Base-by-base conservation (phyloP, 1,140 invertebrate species). In the Agrilus planipennis region DNA sequence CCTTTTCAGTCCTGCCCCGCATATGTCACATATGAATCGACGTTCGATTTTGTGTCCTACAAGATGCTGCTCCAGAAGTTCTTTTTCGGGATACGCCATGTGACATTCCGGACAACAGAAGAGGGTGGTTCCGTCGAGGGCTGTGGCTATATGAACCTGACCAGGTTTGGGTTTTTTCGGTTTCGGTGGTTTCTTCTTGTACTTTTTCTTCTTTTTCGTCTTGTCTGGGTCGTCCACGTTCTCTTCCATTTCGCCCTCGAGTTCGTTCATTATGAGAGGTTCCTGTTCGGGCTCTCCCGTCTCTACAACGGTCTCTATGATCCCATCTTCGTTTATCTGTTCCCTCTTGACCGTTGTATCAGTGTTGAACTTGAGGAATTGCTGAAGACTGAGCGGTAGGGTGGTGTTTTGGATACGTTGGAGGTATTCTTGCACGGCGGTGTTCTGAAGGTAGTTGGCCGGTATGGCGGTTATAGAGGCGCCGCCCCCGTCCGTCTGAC, bases 71-170 rank as follows among this genome's bases (percentile, higher is more conserved):
- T 86, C 81, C 0, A 84, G 61, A 30, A 81, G 65, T 43, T 81
- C 79, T 51, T 83, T 84, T 41, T 82, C 79, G 0, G 79, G 76
- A 57, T 83, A 84, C 0, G 79, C 77, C 78, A 84, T 77, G 53
- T 82, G 74, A 51, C 83, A 84, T 55, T 84, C 77, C 0, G 83
- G 81, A 56, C 83, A 84, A 57, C 82, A 84, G 57, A 73, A 85
- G 0, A 84, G 53, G 0, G 75, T 75, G 1, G 77, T 75, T 9
- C 81, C 81, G 57, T 85, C 81, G 0, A 79, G 51, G 0, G 78
- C 76, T 1, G 74, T 78, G 0, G 80, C 76, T 25, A 84, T 81
- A 46, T 76, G 72, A 1, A 84, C 77, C 57, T 44, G 42, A 14
- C 42, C 79, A 2, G 77, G 77, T 58, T 78, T 77, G 3, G 77